phyloP scores from a whole-genome alignment of 2,113 vertebrate genomes.

The zebrafish (Danio rerio) region GRCz12tu NC_133187.1:34949001-34949500 shows the following conservation, averaged over 20 bases:
- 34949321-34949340: conserved; percentile 27
- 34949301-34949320: conserved; percentile 21
- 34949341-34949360: conserved; percentile 21
- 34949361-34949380: conserved; percentile 7
- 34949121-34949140: conserved; percentile 46
- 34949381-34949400: conserved; percentile 30
- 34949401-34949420: conserved; percentile 13
- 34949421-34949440: conserved; percentile 18
- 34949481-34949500: conserved; percentile 47
- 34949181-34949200: no score
- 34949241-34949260: conserved; percentile 32
- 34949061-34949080: conserved; percentile 59
- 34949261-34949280: background rate
- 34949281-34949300: background rate
- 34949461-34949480: conserved; percentile 34
- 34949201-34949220: background rate
- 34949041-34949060: conserved; percentile 66
- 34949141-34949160: conserved; percentile 44
- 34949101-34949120: conserved; percentile 51
- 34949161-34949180: conserved; percentile 12
- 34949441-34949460: conserved; percentile 21
- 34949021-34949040: conserved; percentile 65
- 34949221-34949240: conserved; percentile 47
- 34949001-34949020: conserved; percentile 60
- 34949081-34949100: conserved; percentile 48